Conservation (phyloP, 2,888 invertebrate species). For the Dione juno region DNA sequence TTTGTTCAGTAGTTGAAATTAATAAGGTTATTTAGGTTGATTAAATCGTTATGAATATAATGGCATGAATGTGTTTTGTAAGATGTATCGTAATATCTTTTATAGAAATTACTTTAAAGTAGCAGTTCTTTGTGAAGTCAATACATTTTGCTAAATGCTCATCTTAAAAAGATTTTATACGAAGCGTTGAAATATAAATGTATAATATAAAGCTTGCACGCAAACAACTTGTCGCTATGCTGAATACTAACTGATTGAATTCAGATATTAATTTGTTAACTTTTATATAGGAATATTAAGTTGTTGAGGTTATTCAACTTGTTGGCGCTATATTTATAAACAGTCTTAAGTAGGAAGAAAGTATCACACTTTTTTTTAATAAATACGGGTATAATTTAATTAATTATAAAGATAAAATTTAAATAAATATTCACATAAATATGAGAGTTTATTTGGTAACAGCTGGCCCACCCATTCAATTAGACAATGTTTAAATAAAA, state of each 20-base stretch:
- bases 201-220: neutral
- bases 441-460: neutral
- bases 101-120: no score
- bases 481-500: neutral
- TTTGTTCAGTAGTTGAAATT: no score
- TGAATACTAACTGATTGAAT: neutral
- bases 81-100: no score
- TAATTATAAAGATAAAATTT: neutral
- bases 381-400: no score
- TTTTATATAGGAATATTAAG: no score
- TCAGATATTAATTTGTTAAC: constrained; percentile 3
- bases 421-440: neutral
- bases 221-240: neutral
- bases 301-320: neutral
- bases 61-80: no score
- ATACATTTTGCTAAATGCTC: neutral
- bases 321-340: neutral
- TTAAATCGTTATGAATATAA: no score
- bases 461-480: neutral
- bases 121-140: no score
- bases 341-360: neutral
- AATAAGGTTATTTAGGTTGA: no score
- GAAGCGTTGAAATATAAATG: neutral
- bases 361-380: neutral
- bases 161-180: neutral